Percentiles rank a stretch among this genome's conserved stretches.
Evolutionary conservation across 2,888 invertebrate genomes (phyloP).

Genomic region (Micoletzkya japonica): DNA sequence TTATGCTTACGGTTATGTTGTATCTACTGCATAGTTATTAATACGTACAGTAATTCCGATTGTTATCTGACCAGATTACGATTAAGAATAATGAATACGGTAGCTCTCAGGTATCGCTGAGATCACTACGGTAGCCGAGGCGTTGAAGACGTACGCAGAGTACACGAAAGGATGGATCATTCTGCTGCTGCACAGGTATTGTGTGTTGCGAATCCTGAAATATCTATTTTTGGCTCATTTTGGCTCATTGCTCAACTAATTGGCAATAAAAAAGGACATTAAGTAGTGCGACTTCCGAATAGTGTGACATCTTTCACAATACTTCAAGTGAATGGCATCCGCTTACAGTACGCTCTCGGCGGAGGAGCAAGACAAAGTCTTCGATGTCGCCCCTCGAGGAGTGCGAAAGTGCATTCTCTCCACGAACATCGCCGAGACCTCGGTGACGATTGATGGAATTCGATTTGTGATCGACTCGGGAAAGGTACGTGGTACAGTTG

Average conservation of each 20-base stretch:
- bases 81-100: too few species aligned
- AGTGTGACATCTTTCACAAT: neutral
- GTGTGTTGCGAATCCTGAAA: neutral
- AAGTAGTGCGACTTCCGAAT: neutral
- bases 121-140: conserved; percentile 61
- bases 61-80: too few species aligned
- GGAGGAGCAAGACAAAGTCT: conserved; percentile 92
- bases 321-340: neutral
- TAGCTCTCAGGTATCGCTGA: conserved; percentile 55
- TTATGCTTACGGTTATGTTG: too few species aligned
- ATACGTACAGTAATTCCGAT: too few species aligned
- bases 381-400: conserved; percentile 91
- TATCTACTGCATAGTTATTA: too few species aligned
- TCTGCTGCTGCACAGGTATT: conserved; percentile 77
- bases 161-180: conserved; percentile 86
- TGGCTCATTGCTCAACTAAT: too few species aligned
- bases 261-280: too few species aligned
- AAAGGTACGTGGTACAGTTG: conserved; percentile 70
- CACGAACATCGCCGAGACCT: conserved; percentile 98
- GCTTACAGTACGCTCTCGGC: conserved; percentile 80
- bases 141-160: conserved; percentile 74
- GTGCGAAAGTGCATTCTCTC: conserved; percentile 93
- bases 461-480: conserved; percentile 96
- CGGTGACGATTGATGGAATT: conserved; percentile 95
- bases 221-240: neutral